Evolutionary conservation across 2,888 invertebrate species (phyloP), one percentile per base, ranked within the genome.

Genomic region (Drosophila mulleri): DNA sequence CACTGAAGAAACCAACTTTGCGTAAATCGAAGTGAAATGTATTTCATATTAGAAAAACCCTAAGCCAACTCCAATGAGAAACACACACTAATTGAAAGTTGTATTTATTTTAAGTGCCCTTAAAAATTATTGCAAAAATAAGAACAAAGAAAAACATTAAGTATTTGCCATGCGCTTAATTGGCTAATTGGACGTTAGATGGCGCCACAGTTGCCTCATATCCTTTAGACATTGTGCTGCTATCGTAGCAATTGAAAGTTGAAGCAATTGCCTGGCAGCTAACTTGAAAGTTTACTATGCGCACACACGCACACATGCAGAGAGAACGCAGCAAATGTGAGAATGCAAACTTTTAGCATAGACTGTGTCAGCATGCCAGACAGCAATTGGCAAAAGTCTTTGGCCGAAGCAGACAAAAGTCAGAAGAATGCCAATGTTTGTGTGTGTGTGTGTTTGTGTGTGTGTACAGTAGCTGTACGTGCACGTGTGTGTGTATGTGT

Each of bases 301-400:
- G 54, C 58, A 64, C 63, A 54, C 41, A 57, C 50, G 69, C 37
- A 44, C 29, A 29, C 29, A 29, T 29, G 29, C 29, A 29, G 16
- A 37, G 11, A 8, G 7, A 23, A 47, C 26, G 37, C 23, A 37
- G 37, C 41, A 37, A 18, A 50, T 79, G 61, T 58, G 50, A 45
- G 78, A 59, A 52, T 66, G 75, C 67, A 72, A 83, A 80, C 80
- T 82, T 83, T 80, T 76, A 57, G 72, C 58, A 66, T 70, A 66
- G 61, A 79, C 74, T 82, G 72, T 82, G 75, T 26, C 56, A 72
- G 54, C 63, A 58, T 56, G 26, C 54, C 59, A 45, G 56, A 61
- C 64, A 54, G 47, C 68, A 83, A 75, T 80, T 80, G 70, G 70
- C 67, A 60, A 65, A 71, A 72, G 62, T 57, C 71, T 60, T 67